Percentiles rank a stretch among this genome's conserved stretches.
phyloP scores from a whole-genome alignment of 2,113 vertebrate genomes.

The Corvus cornix region DNA sequence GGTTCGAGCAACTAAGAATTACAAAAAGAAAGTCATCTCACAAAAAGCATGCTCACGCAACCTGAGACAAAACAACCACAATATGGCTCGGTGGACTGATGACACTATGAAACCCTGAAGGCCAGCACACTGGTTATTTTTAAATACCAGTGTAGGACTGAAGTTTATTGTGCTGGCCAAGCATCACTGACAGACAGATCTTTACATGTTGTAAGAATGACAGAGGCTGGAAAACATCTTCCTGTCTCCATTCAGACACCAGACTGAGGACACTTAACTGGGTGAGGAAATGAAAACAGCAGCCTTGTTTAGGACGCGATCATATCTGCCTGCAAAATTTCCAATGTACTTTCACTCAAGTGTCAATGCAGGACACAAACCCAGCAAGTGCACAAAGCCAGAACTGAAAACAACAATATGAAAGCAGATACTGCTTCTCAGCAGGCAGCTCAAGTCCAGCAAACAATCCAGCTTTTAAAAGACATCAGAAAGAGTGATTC shows the following conservation, averaged over 20 bases:
- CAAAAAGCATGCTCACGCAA: background rate
- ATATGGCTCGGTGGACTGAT: background rate
- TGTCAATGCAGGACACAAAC: background rate
- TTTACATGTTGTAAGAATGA: background rate
- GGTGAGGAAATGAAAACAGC: background rate
- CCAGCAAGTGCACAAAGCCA: background rate
- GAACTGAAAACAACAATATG: background rate
- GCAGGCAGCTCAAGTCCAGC: background rate
- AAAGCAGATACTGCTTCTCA: background rate
- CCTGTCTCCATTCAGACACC: background rate
- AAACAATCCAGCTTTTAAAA: background rate
- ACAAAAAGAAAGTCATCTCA: background rate
- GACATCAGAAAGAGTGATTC: background rate
- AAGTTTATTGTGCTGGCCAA: background rate
- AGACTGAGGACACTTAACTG: background rate
- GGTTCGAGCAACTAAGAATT: constrained; percentile 89
- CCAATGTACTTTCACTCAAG: background rate
- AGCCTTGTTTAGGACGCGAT: background rate
- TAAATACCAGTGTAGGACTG: background rate
- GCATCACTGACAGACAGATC: background rate
- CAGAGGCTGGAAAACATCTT: background rate
- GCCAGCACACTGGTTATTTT: background rate
- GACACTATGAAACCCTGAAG: background rate
- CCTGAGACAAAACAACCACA: background rate
- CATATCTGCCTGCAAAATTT: background rate